Percentiles rank a stretch among this genome's conserved stretches.
Evolutionary conservation across 2,888 invertebrate genomes (phyloP).

Genomic region (Baronia brevicornis): DNA sequence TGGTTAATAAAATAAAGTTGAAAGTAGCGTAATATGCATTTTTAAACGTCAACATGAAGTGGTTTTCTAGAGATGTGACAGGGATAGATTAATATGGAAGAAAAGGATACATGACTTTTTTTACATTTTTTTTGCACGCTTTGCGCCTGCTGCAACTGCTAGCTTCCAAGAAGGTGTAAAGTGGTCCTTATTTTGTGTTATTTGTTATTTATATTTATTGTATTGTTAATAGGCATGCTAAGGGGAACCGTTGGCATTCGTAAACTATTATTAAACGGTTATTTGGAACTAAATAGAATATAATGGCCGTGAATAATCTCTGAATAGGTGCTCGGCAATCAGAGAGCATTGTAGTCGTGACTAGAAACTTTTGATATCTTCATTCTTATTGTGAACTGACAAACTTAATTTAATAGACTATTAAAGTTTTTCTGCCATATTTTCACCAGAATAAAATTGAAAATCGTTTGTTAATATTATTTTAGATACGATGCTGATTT

Average conservation of each 20-base stretch:
- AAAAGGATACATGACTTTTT: conserved; percentile 34
- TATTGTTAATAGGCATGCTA: conserved; percentile 74
- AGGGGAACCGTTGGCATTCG: conserved; percentile 52
- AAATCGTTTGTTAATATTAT: conserved; percentile 17
- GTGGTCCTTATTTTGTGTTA: conserved; percentile 63
- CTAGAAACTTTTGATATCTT: conserved; percentile 62
- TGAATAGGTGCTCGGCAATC: conserved; percentile 63
- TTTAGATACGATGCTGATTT: conserved; percentile 25
- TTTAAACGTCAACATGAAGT: conserved; percentile 13
- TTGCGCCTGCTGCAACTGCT: conserved; percentile 59
- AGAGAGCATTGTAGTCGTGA: conserved; percentile 51
- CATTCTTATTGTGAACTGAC: conserved; percentile 38
- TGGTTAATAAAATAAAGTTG: conserved; percentile 23
- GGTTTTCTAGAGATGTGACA: conserved; percentile 42
- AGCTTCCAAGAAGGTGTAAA: conserved; percentile 74
- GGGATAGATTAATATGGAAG: conserved; percentile 34
- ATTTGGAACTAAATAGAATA: conserved; percentile 75
- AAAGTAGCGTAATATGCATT: conserved; percentile 19
- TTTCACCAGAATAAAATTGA: conserved; percentile 8
- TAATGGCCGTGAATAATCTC: conserved; percentile 70
- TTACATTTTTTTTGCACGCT: conserved; percentile 39
- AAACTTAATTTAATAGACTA: conserved; percentile 25
- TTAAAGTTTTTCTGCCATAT: neutral
- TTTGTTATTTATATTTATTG: conserved; percentile 72
- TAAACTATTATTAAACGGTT: conserved; percentile 71